A percentile compares a stretch with the other conserved stretches of the same genome.
Evolutionary conservation across 2,797 vertebrate species (phyloP).

Genomic region (Sylvia borin): DNA sequence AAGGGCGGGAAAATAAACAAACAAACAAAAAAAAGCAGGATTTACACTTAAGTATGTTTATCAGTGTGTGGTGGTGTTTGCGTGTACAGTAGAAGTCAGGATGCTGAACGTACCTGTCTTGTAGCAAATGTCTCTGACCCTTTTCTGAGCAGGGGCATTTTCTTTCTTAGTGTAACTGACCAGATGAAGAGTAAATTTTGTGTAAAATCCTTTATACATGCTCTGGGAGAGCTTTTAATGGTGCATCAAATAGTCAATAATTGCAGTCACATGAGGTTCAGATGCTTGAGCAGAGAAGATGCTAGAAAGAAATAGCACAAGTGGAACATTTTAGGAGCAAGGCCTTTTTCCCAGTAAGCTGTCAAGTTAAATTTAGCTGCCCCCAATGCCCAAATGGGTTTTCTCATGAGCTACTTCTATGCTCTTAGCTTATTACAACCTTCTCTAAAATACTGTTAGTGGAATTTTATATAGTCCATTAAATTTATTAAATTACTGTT

Average conservation of each 20-base stretch:
- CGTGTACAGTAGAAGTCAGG: not conserved
- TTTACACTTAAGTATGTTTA: not conserved
- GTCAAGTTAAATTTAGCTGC: not conserved
- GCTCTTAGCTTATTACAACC: not conserved
- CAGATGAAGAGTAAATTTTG: not conserved
- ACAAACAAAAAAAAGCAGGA: not conserved
- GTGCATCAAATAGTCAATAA: not conserved
- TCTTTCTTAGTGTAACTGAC: not conserved
- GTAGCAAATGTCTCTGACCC: not conserved
- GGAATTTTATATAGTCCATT: not conserved
- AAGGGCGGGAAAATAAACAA: not conserved
- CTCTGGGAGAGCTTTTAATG: not conserved
- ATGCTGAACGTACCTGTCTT: not conserved
- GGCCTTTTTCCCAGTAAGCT: not conserved
- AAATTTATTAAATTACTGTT: not conserved
- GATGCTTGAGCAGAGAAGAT: not conserved
- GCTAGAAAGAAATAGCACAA: not conserved
- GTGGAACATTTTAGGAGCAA: not conserved
- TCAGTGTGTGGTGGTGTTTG: not conserved
- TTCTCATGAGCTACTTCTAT: not conserved
- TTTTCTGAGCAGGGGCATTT: not conserved
- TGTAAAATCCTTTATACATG: not conserved
- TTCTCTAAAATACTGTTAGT: not conserved
- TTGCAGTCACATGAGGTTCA: not conserved
- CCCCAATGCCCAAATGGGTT: not conserved